These are phyloP conservation scores for Drosophila dunni DNA, from an alignment of 1,140 invertebrate genomes.

Conservation along the genomic window DNA sequence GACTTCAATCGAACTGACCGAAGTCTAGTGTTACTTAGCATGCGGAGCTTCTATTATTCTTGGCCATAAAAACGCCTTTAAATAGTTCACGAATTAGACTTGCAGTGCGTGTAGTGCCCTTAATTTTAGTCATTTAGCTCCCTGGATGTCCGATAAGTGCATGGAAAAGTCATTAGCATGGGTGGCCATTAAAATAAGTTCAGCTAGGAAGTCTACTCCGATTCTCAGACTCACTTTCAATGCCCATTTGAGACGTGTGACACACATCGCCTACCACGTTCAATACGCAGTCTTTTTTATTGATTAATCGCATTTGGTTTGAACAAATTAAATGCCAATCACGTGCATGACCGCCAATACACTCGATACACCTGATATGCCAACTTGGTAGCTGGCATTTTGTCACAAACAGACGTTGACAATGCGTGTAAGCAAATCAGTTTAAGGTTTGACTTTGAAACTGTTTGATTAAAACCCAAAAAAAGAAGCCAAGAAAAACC, in stretches of 20 bases:
- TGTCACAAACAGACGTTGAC: constrained; percentile 72
- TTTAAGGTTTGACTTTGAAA: constrained; percentile 69
- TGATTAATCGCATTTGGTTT: constrained; percentile 68
- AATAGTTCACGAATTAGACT: constrained; percentile 43
- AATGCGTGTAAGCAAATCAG: constrained; percentile 52
- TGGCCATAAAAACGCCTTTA: constrained; percentile 48
- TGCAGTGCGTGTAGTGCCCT: constrained; percentile 58
- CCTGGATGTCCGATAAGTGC: constrained; percentile 25
- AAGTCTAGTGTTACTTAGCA: constrained; percentile 18
- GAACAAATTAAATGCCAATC: constrained; percentile 65
- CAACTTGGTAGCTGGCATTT: constrained; percentile 56
- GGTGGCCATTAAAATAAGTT: constrained; percentile 7
- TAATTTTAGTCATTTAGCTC: constrained; percentile 52
- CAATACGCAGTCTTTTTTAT: constrained; percentile 33
- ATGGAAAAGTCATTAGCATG: constrained; percentile 19
- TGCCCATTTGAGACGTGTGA: constrained; percentile 53
- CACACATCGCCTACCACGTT: constrained; percentile 49
- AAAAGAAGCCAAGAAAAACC: constrained; percentile 62
- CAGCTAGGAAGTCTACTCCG: constrained; percentile 5
- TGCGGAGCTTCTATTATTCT: constrained; percentile 46
- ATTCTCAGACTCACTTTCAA: constrained; percentile 74
- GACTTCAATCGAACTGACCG: constrained; percentile 57
- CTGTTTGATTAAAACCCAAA: constrained; percentile 25
- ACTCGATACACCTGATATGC: constrained; percentile 73
- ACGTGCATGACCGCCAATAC: constrained; percentile 66